phyloP scores from a whole-genome alignment of 2,888 invertebrate genomes.

The Pachliopta kotzebuea region DNA sequence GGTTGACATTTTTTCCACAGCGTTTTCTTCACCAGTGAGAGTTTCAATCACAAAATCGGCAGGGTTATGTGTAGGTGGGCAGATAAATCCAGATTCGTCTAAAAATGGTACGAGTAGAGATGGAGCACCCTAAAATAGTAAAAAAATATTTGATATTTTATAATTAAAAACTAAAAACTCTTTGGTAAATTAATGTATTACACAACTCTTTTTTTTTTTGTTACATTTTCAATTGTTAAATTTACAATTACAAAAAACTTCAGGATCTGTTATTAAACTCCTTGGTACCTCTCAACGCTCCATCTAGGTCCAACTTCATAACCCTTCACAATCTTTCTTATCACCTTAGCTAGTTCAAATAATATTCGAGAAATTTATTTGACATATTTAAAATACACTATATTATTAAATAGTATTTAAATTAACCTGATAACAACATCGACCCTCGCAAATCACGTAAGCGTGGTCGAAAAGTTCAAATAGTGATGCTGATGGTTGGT shows the following conservation, averaged over 20 bases:
- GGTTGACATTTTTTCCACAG: conserved; percentile 51
- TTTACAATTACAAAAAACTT: no score
- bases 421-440: conserved; percentile 70
- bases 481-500: conserved; percentile 88
- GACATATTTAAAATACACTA: no score
- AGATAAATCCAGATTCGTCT: conserved; percentile 80
- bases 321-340: no score
- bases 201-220: no score
- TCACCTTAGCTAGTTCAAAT: no score
- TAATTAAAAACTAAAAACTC: no score
- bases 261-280: no score
- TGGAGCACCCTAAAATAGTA: conserved; percentile 78
- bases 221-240: no score
- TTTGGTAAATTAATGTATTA: no score
- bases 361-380: no score
- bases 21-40: conserved; percentile 44
- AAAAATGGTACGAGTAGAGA: conserved; percentile 84
- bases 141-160: background rate
- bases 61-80: conserved; percentile 88
- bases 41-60: conserved; percentile 84
- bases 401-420: background rate
- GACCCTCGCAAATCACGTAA: conserved; percentile 80
- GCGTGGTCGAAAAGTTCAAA: conserved; percentile 87
- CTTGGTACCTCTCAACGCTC: no score
- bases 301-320: no score